phyloP scores from a whole-genome alignment of 1,140 invertebrate species.

The Drosophila lacteicornis region DNA sequence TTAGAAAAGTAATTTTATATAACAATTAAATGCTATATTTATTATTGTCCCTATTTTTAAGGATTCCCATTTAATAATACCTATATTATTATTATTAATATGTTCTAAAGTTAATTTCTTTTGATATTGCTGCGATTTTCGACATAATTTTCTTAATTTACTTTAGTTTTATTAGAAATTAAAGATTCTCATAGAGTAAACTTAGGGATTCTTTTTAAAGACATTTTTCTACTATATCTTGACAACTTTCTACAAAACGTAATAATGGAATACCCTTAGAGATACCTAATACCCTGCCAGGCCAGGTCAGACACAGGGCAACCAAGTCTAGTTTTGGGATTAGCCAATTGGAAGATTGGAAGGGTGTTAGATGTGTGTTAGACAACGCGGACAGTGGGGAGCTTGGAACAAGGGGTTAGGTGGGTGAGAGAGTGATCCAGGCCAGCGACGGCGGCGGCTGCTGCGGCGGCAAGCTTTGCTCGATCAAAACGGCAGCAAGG shows the following conservation, averaged over 20 bases:
- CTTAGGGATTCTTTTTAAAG: too few relatives aligned
- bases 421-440: conserved; percentile 6
- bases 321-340: conserved; percentile 11
- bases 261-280: too few relatives aligned
- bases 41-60: too few relatives aligned
- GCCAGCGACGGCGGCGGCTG: conserved; percentile 22
- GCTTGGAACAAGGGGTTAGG: background rate
- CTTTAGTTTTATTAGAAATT: background rate
- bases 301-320: background rate
- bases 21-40: too few relatives aligned
- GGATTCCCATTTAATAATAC: too few relatives aligned
- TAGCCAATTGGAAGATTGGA: conserved; percentile 18
- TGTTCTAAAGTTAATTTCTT: background rate
- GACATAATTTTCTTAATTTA: background rate
- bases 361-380: conserved; percentile 13
- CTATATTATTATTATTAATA: background rate
- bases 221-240: too few relatives aligned
- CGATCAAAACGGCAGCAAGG: conserved; percentile 18
- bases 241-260: background rate
- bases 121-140: background rate
- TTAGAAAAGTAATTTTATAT: too few relatives aligned
- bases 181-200: too few relatives aligned
- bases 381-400: conserved; percentile 18
- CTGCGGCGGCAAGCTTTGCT: conserved; percentile 42
- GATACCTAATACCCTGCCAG: background rate